Conservation (phyloP, 2,888 invertebrate species). For the Leptopterna dolabrata region DNA sequence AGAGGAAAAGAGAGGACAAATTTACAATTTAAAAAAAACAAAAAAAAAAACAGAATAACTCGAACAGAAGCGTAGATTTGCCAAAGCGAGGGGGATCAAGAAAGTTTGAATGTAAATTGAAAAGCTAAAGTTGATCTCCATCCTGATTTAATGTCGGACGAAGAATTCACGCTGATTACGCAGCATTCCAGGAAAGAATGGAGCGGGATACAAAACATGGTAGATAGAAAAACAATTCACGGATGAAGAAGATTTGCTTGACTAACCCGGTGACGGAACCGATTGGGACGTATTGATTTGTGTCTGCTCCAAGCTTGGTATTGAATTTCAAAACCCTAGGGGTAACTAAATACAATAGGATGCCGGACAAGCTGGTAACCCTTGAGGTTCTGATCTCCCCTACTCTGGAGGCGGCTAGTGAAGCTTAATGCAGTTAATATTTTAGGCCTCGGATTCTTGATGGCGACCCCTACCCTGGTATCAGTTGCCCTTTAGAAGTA, state of each 20-base stretch:
- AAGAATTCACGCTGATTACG: not conserved
- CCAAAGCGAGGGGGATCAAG: not conserved
- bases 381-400: not conserved
- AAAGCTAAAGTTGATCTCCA: not conserved
- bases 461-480: not conserved
- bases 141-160: not conserved
- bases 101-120: not conserved
- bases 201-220: not conserved
- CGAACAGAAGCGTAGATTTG: not conserved
- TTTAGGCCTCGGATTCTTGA: constrained; percentile 32
- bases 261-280: constrained; percentile 15
- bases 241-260: not conserved
- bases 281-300: constrained; percentile 28
- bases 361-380: constrained; percentile 28
- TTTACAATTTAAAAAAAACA: too few species aligned
- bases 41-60: not conserved
- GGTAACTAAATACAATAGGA: not conserved
- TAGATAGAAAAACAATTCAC: not conserved
- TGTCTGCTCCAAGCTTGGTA: not conserved
- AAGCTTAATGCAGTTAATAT: constrained; percentile 42
- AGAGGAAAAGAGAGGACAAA: not conserved
- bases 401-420: not conserved
- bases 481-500: not conserved
- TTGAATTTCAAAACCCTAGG: not conserved
- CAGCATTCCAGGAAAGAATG: not conserved